Base-by-base conservation (phyloP, 92 coral and sea anemone species). In the Scolanthus callimorphus region DNA sequence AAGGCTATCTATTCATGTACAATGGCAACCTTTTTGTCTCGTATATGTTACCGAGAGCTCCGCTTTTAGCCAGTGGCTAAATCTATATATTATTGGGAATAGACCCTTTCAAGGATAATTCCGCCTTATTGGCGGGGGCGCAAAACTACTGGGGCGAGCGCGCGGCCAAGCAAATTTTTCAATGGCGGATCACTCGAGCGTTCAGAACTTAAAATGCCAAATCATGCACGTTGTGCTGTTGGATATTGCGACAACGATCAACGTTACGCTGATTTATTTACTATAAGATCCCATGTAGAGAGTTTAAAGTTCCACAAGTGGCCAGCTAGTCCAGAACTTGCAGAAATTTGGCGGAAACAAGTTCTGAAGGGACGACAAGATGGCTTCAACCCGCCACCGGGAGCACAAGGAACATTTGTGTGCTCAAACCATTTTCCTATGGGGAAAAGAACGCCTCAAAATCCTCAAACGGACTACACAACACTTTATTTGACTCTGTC, bases 351-450 rank as follows among this genome's bases (percentile, higher is more conserved):
- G 69, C 51, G 74, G 31, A 65, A 65, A 50, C 75, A 73, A 59
- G 81, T 73, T 11, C 68, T 53, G 30, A 79, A 79, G 51, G 58
- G 75, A 20, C 51, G n/a, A 60, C 20, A 37, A 27, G 84, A 71
- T 54, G 52, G 10, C 1, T 76, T 69, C 46, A 67, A 76, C 13
- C 65, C 78, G 11, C 17, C 22, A 49, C 80, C 86, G 20, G 65
- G 75, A n/a, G 70, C 65, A 10, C 20, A 31, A 25, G 79, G 79
- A 0, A 70, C 84, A 25, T 70, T 70, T 25, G 73, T 79, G 20
- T 71, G 85, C 34, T 79, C 75, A 17, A 60, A 74, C 46, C 81
- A 74, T 54, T 74, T 74, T 47, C 65, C 73, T 4, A 28, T 38
- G 19, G 81, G 81, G 12, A 77, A 71, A 62, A 46, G 73, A 78